Conservation (phyloP, 1,140 invertebrate species). For the Bombus turneri region DNA sequence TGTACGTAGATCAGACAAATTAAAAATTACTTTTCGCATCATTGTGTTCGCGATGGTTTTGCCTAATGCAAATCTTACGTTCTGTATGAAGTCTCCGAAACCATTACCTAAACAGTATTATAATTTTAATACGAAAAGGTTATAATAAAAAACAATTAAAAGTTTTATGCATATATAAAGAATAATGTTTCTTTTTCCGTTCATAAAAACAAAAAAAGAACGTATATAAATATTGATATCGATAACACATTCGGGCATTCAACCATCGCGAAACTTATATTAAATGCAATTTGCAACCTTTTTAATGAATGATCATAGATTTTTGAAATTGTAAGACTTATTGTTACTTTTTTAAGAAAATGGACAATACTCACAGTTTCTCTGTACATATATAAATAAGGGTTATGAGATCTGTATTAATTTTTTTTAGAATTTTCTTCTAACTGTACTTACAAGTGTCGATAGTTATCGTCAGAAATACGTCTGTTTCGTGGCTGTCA, state of each 20-base stretch:
- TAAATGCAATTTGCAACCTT: slow-evolving; percentile 18
- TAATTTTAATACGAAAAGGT: slow-evolving; percentile 24
- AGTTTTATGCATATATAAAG: not conserved
- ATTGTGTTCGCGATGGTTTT: slow-evolving; percentile 28
- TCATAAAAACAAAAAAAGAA: slow-evolving; percentile 18
- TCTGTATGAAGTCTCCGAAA: slow-evolving; percentile 12
- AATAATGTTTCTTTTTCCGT: slow-evolving; percentile 18
- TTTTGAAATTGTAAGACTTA: slow-evolving; percentile 37
- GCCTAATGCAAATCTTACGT: slow-evolving; percentile 4
- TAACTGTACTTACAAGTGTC: slow-evolving; percentile 69
- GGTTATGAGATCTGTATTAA: slow-evolving; percentile 32
- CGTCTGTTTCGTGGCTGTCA: slow-evolving; percentile 40
- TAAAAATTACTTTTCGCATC: slow-evolving; percentile 27
- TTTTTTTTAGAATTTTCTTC: slow-evolving; percentile 39
- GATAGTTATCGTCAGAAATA: slow-evolving; percentile 26
- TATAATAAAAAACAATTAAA: slow-evolving; percentile 13
- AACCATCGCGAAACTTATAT: slow-evolving; percentile 37
- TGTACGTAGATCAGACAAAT: slow-evolving; percentile 66
- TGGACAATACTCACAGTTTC: slow-evolving; percentile 74
- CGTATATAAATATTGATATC: not conserved
- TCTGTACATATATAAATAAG: slow-evolving; percentile 68
- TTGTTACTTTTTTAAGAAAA: slow-evolving; percentile 67
- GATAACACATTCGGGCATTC: not conserved
- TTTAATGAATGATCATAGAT: slow-evolving; percentile 40
- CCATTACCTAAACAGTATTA: slow-evolving; percentile 53